phyloP scores from a whole-genome alignment of 2,797 vertebrate genomes.

The Podarcis lilfordi region DNA sequence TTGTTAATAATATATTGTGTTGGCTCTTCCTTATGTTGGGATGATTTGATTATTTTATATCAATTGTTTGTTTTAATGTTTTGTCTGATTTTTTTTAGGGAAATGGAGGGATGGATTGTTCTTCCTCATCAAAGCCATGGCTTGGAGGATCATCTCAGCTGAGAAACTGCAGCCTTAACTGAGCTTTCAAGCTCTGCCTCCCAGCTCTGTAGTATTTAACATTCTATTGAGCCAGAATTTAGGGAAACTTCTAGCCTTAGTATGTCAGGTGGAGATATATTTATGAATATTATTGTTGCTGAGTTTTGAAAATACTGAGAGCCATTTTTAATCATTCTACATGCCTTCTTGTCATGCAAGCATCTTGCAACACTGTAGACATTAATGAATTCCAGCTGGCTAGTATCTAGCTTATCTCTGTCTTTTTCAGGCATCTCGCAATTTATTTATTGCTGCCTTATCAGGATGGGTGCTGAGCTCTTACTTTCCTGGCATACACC shows the following conservation, averaged over 20 bases:
- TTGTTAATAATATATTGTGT: too few relatives aligned
- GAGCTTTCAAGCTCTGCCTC: background rate
- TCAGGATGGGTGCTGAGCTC: background rate
- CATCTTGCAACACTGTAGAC: background rate
- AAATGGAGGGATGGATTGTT: background rate
- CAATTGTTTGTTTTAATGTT: too few relatives aligned
- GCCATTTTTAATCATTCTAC: background rate
- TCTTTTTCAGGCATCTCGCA: background rate
- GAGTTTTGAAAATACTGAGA: background rate
- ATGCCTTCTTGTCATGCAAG: background rate
- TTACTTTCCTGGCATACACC: background rate
- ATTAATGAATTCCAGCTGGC: slow-evolving; percentile 2
- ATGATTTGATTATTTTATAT: too few relatives aligned
- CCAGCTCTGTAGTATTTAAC: background rate
- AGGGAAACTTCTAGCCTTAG: background rate
- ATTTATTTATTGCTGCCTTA: background rate
- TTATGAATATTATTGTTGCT: background rate
- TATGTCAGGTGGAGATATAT: background rate
- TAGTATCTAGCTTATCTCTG: background rate
- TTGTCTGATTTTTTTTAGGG: background rate
- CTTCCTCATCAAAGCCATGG: background rate
- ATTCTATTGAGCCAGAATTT: background rate
- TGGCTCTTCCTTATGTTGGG: too few relatives aligned
- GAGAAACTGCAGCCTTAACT: background rate
- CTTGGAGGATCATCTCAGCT: background rate